Base-by-base conservation (phyloP, 2,797 vertebrate genomes). In the Melanotaenia nigrans region DNA sequence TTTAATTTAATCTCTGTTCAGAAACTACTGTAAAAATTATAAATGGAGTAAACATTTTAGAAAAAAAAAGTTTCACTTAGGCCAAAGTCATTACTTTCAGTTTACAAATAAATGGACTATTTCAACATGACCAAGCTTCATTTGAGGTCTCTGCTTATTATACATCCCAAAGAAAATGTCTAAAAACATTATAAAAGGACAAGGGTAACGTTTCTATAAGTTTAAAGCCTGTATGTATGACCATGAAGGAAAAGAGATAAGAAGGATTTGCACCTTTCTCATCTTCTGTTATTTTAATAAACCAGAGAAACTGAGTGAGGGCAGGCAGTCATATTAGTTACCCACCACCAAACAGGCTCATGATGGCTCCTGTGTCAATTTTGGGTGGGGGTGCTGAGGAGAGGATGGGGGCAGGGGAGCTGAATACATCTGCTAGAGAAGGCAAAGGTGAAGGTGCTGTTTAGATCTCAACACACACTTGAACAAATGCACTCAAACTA, bases 281-380 rank as follows among this genome's bases (percentile, higher is more conserved):
- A 58, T 78, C 62, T 57, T 68, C 64, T 32, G 60, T 49, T 57
- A 35, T 32, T 7, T 67, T 81, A 54, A 63, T 32, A 53, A 75
- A 68, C 45, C 60, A 38, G 18, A 9, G 51, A 65, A 55, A 33
- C 58, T 79, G 59, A 72, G 58, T 54, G 66, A 80, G 64, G 60
- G 42, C 67, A 78, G 73, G 62, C 73, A 55, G 67, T 63, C 70
- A 54, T 65, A 67, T 68, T 71, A 82, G 88, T 94, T 97, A 99
- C 97, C 95, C 96, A 99, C 97, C 97, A 96, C 97, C 96, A 89
- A 98, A 98, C 85, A 97, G 95, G 93, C 96, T 97, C 95, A 97
- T 93, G 92, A 97, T 95, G 92, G 94, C 95, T 85, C 96, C 95
- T 69, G 94, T 93, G 87, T 96, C 97, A 93, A 94, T 90, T 94